Evolutionary conservation across 2,797 vertebrate genomes (phyloP), one percentile per base, ranked within the genome.

Genomic region (Gallinago nigripennis): DNA sequence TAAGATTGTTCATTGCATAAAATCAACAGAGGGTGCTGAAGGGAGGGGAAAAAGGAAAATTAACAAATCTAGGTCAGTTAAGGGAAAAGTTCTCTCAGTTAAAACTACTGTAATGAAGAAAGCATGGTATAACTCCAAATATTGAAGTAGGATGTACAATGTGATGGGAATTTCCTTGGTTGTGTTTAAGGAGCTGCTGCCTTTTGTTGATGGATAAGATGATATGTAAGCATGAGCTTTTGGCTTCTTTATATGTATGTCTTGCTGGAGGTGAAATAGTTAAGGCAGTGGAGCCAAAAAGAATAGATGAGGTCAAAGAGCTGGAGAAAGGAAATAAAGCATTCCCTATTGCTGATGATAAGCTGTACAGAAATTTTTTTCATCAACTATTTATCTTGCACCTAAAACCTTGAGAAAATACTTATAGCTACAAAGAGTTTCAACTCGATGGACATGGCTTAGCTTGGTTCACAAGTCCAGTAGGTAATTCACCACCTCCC

Each of bases 331-430:
- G 39, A 86, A 93, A 88, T 72, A 93, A 92, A 77, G 6, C 48
- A 66, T 76, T 90, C 45, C 18, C 13, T 86, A 43, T 58, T 72
- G 37, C 46, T 94, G 88, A 69, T 79, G 78, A 87, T 88, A 94
- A 91, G 23, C 58, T 72, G 58, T 48, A 70, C 37, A 76, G 82
- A 90, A 86, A 91, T 82, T 70, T 79, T 27, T 86, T 94, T 87
- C 61, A 58, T 81, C 25, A 46, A 43, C 93, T 86, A 53, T 87
- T 92, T 88, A 45, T 90, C 58, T 94, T 90, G 25, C 35, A 82
- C 48, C 45, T 76, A 58, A 90, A 90, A 63, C 33, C 56, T 88
- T 79, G 65, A 92, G 86, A 90, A 91, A 50, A 41, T 77, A 58
- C 56, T 82, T 82, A 39, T 69, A 79, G 19, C 24, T 82, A 27